phyloP scores from a whole-genome alignment of 2,113 vertebrate species.

The Pedetes capensis region DNA sequence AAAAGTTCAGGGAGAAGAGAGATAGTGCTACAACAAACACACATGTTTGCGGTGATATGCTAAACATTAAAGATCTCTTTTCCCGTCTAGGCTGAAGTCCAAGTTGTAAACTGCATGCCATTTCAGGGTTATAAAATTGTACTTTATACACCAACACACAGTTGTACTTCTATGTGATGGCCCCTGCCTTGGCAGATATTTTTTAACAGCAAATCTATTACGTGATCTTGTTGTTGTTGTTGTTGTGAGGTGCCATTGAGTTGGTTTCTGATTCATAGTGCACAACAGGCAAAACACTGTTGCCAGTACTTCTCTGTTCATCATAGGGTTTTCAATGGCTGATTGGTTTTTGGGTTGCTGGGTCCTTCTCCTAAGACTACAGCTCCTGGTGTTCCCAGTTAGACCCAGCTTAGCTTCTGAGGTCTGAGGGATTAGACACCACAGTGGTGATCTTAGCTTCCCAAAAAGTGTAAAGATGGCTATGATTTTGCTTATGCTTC shows the following conservation, averaged over 20 bases:
- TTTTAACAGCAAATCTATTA: background rate
- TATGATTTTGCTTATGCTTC: background rate
- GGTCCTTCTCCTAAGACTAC: no score
- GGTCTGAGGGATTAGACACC: no score
- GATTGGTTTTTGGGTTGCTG: no score
- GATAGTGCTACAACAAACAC: background rate
- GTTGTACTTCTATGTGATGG: background rate
- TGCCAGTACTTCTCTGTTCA: no score
- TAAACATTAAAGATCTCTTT: background rate
- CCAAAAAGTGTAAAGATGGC: background rate
- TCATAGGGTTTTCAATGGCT: no score
- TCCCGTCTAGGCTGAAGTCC: background rate
- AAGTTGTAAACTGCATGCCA: background rate
- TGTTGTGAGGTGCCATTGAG: no score
- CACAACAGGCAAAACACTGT: no score
- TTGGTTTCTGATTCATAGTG: no score
- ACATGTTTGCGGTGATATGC: background rate
- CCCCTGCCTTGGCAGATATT: background rate
- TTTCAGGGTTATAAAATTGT: background rate
- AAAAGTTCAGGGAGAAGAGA: background rate
- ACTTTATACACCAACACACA: background rate
- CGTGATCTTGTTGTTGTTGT: no score
- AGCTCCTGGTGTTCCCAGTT: no score
- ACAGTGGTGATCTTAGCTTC: slow-evolving; percentile 11
- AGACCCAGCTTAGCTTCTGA: no score